Evolutionary conservation across 2,888 invertebrate genomes (phyloP), one percentile per base, ranked within the genome.

Genomic region (Agrenia bidenticulata): DNA sequence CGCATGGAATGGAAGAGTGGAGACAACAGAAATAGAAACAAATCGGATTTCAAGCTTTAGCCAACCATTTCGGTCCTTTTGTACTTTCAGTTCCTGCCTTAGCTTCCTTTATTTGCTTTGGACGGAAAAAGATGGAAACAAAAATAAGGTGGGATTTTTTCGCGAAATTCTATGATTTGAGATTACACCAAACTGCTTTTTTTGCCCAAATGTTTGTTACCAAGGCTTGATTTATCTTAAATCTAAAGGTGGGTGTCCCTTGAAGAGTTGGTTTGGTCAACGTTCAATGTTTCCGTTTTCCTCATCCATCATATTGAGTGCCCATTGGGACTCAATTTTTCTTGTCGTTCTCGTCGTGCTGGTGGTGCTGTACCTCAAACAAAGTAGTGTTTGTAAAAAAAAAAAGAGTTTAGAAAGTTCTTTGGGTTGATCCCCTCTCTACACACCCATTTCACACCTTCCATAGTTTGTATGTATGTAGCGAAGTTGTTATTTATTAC

Each of bases 251-350:
- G 39, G 39, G 23, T 39, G 45, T 15, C 45, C 37, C 23, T 26
- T 24, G 21, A 21, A 4, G 23, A 27, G 5, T 53, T 37, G 19
- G 56, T n/a, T 19, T 23, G 58, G 42, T 58, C 49, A 32, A 49
- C 58, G 45, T 58, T 58, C 49, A 32, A 42, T 45, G 26, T 17
- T 49, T 19, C 58, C 42, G 58, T 58, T 58, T 49, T 58, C 45
- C 58, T 58, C 58, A 27, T 58, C 49, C 49, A 58, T 58, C 58
- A 49, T 32, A 32, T 32, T 32, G 32, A 32, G 32, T 32, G 32
- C 51, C 60, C 60, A 60, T 51, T 50, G 60, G 60, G 60, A 60
- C 37, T 60, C 60, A 60, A 60, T 60, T 60, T 60, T 51, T 60
- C 50, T 50, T 60, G 60, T 60, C 60, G 37, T 50, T 32, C 11